phyloP scores from a whole-genome alignment of 2,113 vertebrate species.

The Cryptotis parvus region DNA sequence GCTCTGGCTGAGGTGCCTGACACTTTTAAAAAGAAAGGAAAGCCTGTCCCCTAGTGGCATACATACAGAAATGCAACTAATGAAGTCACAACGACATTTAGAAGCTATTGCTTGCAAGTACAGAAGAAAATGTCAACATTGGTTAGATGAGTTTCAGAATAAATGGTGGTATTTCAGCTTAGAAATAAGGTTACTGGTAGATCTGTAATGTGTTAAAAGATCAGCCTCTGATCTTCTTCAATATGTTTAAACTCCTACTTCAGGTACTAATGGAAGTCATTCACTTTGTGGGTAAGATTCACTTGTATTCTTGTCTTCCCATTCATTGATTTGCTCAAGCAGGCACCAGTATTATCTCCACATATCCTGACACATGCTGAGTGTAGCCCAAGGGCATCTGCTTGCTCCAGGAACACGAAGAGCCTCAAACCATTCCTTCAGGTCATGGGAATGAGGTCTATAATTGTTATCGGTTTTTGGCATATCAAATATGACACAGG shows the following conservation, averaged over 20 bases:
- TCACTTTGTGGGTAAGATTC: neutral
- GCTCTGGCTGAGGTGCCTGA: neutral
- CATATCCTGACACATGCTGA: too few species aligned
- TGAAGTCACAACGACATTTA: neutral
- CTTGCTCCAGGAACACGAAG: too few species aligned
- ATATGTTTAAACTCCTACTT: neutral
- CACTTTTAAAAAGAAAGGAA: slow-evolving; percentile 60
- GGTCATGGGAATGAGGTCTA: too few species aligned
- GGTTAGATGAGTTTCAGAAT: neutral
- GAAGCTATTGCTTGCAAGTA: neutral
- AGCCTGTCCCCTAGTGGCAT: slow-evolving; percentile 53
- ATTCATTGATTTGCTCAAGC: too few species aligned
- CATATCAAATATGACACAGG: too few species aligned
- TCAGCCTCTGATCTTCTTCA: neutral
- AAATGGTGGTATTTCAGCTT: neutral
- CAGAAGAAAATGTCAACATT: neutral
- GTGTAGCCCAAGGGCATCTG: too few species aligned
- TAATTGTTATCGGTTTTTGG: too few species aligned
- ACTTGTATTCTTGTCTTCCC: too few species aligned
- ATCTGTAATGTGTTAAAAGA: neutral
- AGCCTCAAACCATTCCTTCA: too few species aligned
- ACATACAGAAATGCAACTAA: neutral
- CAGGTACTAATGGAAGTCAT: neutral
- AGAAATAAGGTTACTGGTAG: neutral
- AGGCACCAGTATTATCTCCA: too few species aligned